Evolutionary conservation across 2,113 vertebrate species (phyloP), one percentile per base, ranked within the genome.

Genomic region (Thamnaconus septentrionalis): DNA sequence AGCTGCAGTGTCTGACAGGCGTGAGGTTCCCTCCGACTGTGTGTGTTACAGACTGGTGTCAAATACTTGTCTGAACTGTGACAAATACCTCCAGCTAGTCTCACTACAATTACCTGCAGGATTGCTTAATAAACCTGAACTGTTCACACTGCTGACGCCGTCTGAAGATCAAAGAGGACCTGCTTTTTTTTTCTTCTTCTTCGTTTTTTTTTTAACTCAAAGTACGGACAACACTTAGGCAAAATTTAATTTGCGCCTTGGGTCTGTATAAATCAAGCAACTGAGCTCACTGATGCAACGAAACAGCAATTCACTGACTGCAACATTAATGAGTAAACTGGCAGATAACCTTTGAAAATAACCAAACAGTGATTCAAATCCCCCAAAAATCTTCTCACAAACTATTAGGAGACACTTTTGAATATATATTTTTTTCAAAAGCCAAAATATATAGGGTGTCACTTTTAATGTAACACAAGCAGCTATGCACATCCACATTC

Each of bases 51-150:
- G 80, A 56, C 72, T 51, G 43, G 84, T 87, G 90, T 91, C 87
- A 92, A 91, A 91, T 91, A 87, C 86, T 91, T 89, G 79, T 87
- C 88, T 84, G 76, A 78, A 66, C 76, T 61, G 89, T 89, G 89
- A 84, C 82, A 90, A 90, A 91, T 92, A 62, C 82, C 89, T 84
- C 71, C 73, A 73, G 68, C 76, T 76, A 70, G 76, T 77, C 84
- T 76, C 71, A 46, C 59, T 65, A 71, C 73, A 75, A 78, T 72
- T 70, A 85, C 76, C 79, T 84, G 71, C 73, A 77, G 79, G 76
- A 78, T 66, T 57, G 61, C 67, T 62, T 68, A 79, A 73, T 70
- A 80, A 76, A 81, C 79, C 79, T 49, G 18, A 84, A 75, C 69
- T 64, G 76, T 71, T 85, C 69, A 64, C 80, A 61, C 78, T 55